Percentiles rank a stretch among this genome's conserved stretches.
Conservation (phyloP, 2,113 vertebrate species). For the Athene cunicularia region DNA sequence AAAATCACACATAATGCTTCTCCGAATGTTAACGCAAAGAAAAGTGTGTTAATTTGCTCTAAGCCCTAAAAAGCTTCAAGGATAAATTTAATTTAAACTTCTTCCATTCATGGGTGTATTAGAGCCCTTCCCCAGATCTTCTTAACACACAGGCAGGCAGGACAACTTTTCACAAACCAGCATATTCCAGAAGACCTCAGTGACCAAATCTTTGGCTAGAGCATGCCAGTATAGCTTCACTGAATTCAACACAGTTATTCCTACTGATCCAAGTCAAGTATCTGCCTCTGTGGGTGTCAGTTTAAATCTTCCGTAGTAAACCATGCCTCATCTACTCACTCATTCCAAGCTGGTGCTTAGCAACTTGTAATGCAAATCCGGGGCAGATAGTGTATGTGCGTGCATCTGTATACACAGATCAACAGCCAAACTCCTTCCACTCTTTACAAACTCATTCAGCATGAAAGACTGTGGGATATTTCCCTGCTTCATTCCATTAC, state of each 20-base stretch:
- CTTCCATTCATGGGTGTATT: not conserved
- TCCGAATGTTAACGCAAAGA: not conserved
- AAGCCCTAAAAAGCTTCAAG: not conserved
- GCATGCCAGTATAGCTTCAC: not conserved
- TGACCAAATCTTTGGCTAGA: not conserved
- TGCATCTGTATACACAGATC: not conserved
- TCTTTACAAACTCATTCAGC: not conserved
- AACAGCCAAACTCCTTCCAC: not conserved
- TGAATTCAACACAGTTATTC: not conserved
- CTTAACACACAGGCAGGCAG: not conserved
- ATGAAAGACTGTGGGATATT: not conserved
- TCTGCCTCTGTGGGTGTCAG: not conserved
- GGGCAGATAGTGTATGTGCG: not conserved
- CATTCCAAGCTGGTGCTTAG: not conserved
- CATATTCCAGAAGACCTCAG: not conserved
- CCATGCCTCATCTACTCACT: not conserved
- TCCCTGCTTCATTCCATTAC: not conserved
- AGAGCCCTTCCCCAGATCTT: not conserved
- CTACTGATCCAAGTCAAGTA: not conserved
- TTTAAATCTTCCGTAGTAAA: not conserved
- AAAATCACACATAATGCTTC: not conserved
- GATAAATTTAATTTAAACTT: not conserved
- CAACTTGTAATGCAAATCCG: not conserved
- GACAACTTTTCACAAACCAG: not conserved
- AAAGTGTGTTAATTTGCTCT: not conserved